Evolutionary conservation across 2,888 invertebrate species (phyloP), one percentile per base, ranked within the genome.

Genomic region (Troides helena): DNA sequence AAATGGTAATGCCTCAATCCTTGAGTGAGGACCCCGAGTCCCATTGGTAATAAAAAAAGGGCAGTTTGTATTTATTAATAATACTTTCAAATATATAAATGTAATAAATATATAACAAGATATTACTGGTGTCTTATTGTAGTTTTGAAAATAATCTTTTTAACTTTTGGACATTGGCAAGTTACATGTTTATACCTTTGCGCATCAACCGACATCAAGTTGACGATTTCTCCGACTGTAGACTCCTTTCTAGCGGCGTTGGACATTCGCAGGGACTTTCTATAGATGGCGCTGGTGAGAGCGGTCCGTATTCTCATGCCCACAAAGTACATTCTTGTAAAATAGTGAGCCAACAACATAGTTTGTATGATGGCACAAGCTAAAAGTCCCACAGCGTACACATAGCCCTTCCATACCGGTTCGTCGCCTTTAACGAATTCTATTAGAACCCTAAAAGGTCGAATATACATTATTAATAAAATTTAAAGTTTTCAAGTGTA

Each of bases 161-260:
- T 14, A 18, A 50, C 50, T 50, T 50, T 50, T 12, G 50, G 17
- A 18, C 1, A 50, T 50, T 5, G 50, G 14, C 2, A 50, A 50
- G 50, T 50, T 17, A 30, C 30, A 30, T 30, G 39, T 2, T 30
- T 73, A 77, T 81, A 93, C 92, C 96, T 94, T 85, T 98, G 98
- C 1, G 97, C 97, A 86, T 98, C 98, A 0, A 98, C 98, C 7
- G 97, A 95, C 98, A 98, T 98, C 74, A 98, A 91, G 85, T 98
- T 98, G 17, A 98, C 98, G 77, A 98, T 98, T 94, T 98, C 98
- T 57, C 98, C 98, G 0, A 97, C 96, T 0, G 97, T 97, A 0
- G 96, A 96, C 78, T 96, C 96, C 81, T 97, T 97, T 72, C 96
- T 94, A 0, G 97, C 95, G 0, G 95, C 89, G 82, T 96, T 97